Base-by-base conservation (phyloP, 2,113 vertebrate genomes). In the Antennarius striatus region DNA sequence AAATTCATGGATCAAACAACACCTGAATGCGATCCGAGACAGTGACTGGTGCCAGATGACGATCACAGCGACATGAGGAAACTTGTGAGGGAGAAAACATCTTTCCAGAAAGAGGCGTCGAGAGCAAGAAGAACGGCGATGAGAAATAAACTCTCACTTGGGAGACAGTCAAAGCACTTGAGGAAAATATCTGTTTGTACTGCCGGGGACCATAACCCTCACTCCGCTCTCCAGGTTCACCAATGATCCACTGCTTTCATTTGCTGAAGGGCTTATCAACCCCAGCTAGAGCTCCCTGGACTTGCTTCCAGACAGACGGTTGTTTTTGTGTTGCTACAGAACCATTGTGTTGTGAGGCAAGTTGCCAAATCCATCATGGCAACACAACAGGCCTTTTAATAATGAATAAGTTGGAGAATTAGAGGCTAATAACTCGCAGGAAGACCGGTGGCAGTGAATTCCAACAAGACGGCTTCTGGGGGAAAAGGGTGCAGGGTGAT, bases 361-460 rank as follows among this genome's bases (percentile, higher is more conserved):
- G 70, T 76, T 56, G 73, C 71, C 79, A 68, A 72, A 83, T 86
- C 78, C 71, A 73, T 85, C 80, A 82, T 61, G 52, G 72, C 10
- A 30, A 28, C 70, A 75, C 71, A 76, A 72, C 79, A 59, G 59
- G 73, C 58, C 71, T 61, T 80, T 88, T 67, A 83, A 80, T 86
- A 77, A 83, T 85, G 68, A 87, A 85, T 78, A 72, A 81, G 52
- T n/a, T 51, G 45, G 42, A 54, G 62, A 63, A 60, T 43, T 52
- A 67, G 79, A 55, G 15, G 64, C 62, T 77, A 86, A 85, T 83
- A 83, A 80, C 49, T 71, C 52, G 62, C 50, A 73, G 70, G 74
- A 73, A 79, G 77, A 61, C 68, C 54, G 51, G 53, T 50, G 58
- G 68, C 52, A 40, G 36, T 64, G 59, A 78, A 66, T 71, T 79